phyloP scores from a whole-genome alignment of 2,888 invertebrate genomes.

The Hoplodrina blanda region DNA sequence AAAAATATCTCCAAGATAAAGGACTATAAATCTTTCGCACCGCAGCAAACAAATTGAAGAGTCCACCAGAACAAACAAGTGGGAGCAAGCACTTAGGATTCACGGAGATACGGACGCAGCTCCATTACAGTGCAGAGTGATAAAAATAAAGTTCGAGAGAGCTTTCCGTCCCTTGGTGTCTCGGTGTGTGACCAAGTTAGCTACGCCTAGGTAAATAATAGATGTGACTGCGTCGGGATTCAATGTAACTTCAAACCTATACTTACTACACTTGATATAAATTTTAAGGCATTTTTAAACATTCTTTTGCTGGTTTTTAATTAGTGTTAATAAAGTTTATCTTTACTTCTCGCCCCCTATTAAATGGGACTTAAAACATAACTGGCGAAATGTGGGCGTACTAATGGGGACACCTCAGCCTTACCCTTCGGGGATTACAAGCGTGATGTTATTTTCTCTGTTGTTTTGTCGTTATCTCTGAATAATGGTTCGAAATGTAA shows the following conservation, averaged over 20 bases:
- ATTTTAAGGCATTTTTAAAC: too few relatives aligned
- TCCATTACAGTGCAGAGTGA: slow-evolving; percentile 51
- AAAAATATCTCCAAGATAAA: slow-evolving; percentile 44
- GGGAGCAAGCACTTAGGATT: slow-evolving; percentile 50
- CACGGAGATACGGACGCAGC: slow-evolving; percentile 40
- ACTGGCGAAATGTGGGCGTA: too few relatives aligned
- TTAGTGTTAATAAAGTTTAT: too few relatives aligned
- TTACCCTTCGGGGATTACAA: too few relatives aligned
- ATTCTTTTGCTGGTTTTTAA: too few relatives aligned
- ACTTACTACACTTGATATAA: not conserved
- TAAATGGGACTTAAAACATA: too few relatives aligned
- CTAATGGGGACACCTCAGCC: too few relatives aligned
- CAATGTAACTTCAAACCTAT: not conserved
- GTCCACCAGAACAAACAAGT: slow-evolving; percentile 50
- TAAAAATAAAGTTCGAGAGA: slow-evolving; percentile 52
- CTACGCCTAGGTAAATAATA: not conserved
- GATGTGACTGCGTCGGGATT: not conserved
- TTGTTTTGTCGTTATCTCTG: too few relatives aligned
- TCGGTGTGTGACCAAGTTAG: not conserved
- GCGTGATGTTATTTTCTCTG: too few relatives aligned
- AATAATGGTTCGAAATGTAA: too few relatives aligned
- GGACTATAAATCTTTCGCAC: slow-evolving; percentile 53
- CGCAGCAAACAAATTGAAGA: slow-evolving; percentile 47
- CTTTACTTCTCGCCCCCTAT: too few relatives aligned
- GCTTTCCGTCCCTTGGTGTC: slow-evolving; percentile 30